Conservation (phyloP, 2,797 vertebrate species). For the Rhinogobio ventralis region DNA sequence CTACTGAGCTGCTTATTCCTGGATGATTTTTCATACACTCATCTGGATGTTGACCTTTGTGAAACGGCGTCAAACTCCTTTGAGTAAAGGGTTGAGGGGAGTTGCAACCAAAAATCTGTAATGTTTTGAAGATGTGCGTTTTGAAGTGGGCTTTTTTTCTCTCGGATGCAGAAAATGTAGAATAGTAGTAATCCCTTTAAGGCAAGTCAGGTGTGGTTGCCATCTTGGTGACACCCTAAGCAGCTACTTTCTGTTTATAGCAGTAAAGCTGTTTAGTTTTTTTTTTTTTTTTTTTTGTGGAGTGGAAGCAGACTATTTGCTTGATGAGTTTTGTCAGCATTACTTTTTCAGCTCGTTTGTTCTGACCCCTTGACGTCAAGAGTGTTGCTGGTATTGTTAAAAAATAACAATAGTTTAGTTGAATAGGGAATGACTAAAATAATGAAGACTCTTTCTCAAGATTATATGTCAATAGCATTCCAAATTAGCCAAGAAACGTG, state of each 20-base stretch:
- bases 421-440: not conserved
- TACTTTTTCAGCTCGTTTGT: too few relatives aligned
- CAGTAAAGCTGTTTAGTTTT: not conserved
- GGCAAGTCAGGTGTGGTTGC: not conserved
- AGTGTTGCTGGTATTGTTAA: too few relatives aligned
- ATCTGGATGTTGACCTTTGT: conserved; percentile 30
- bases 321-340: too few relatives aligned
- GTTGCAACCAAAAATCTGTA: not conserved
- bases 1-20: not conserved
- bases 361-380: too few relatives aligned
- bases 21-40: not conserved
- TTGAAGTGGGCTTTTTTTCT: not conserved
- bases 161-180: not conserved
- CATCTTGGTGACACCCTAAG: not conserved
- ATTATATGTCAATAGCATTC: not conserved
- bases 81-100: conserved; percentile 5
- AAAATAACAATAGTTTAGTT: not conserved
- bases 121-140: not conserved
- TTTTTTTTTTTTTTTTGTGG: too few relatives aligned
- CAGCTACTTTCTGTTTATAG: not conserved
- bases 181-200: too few relatives aligned
- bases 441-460: not conserved
- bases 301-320: too few relatives aligned
- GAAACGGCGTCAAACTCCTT: not conserved
- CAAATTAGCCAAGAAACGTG: not conserved